These are phyloP conservation scores for Antheraea mylitta DNA, from an alignment of 1,140 invertebrate genomes.

Conservation along the genomic window DNA sequence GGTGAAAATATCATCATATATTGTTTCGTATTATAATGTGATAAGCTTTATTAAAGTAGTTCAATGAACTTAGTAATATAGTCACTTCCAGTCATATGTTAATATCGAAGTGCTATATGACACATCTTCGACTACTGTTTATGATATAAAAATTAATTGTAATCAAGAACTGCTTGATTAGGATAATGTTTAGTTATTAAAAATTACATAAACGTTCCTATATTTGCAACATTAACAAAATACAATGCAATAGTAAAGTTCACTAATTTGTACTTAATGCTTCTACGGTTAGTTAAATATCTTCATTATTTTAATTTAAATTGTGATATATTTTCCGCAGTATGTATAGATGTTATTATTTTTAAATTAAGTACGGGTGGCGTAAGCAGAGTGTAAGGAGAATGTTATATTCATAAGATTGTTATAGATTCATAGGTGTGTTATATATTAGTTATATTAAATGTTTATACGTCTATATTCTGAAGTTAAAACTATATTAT, in stretches of 20 bases:
- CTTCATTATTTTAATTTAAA: slow-evolving; percentile 50
- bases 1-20: slow-evolving; percentile 46
- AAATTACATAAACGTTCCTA: slow-evolving; percentile 60
- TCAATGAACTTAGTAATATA: slow-evolving; percentile 69
- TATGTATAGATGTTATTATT: slow-evolving; percentile 43
- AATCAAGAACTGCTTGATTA: slow-evolving; percentile 42
- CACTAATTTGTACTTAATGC: slow-evolving; percentile 67
- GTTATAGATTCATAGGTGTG: slow-evolving; percentile 2
- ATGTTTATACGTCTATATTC: slow-evolving; percentile 6
- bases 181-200: slow-evolving; percentile 43
- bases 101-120: slow-evolving; percentile 28
- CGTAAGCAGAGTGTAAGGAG: slow-evolving; percentile 15
- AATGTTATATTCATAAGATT: slow-evolving; percentile 5
- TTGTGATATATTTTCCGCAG: slow-evolving; percentile 66
- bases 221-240: slow-evolving; percentile 43
- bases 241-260: slow-evolving; percentile 54
- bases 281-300: slow-evolving; percentile 37
- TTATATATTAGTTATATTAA: slow-evolving; percentile 11
- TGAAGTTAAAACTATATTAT: slow-evolving; percentile 11
- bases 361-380: slow-evolving; percentile 56
- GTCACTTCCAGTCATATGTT: slow-evolving; percentile 77
- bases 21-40: slow-evolving; percentile 61
- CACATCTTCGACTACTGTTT: slow-evolving; percentile 18
- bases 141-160: slow-evolving; percentile 58
- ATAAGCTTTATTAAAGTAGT: slow-evolving; percentile 56